Evolutionary conservation across 2,113 vertebrate genomes (phyloP), one percentile per base, ranked within the genome.

Genomic region (Laticauda laticaudata): DNA sequence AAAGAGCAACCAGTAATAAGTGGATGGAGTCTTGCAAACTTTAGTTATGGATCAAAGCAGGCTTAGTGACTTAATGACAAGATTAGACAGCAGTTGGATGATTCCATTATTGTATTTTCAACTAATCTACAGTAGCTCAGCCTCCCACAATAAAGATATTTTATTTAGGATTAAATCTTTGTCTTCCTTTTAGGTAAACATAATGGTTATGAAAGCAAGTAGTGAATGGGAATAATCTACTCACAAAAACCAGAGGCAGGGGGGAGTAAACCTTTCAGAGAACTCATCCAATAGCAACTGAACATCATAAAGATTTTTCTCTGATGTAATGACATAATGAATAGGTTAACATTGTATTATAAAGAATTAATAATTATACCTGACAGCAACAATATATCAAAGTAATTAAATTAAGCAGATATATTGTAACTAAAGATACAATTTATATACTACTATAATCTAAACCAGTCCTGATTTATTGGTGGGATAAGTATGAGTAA

Each of bases 361-460:
- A 69, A 95, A 89, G 5, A 86, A 90, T 54, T 93, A 89, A 90
- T 85, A 69, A 91, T 1, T 1, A 64, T 69, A 39, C 3, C 45
- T 89, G 64, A 26, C 34, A 89, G 48, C 8, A 56, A 2, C 8
- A 92, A 11, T n/a, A 45, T 69, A 90, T 90, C 61, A 69, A 93
- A 57, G 91, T 85, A 93, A 93, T 48, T 0, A 92, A 91, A 6
- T 45, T 91, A 91, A 88, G 3, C 9, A 92, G 29, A 92, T 9
- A 11, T 89, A 15, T 55, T 11, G 2, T 87, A 92, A 90, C 23
- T 64, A 94, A 54, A 39, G 87, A 53, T 48, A 43, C 1, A 85
- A 34, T 91, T n/a, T 53, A 89, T 86, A 11, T 0, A 45, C 0
- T 20, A 2, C 55, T 51, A 85, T 14, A 94, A 94, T 54, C 1